A percentile compares a stretch with the other conserved stretches of the same genome.
Conservation (phyloP, 2,113 vertebrate genomes). For the Salminus brasiliensis region DNA sequence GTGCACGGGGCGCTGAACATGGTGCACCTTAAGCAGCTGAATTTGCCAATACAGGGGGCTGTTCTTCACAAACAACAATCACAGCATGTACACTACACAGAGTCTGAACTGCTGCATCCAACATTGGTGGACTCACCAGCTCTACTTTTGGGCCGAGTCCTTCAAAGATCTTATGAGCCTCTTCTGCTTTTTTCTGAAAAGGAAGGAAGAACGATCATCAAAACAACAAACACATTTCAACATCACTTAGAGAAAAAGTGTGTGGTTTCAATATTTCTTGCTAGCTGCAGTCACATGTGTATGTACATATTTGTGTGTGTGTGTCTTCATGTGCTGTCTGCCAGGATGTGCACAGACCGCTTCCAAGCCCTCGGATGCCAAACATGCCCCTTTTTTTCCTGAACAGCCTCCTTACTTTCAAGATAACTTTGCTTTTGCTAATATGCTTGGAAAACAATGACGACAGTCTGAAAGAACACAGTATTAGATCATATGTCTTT, state of each 20-base stretch:
- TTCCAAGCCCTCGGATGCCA: not conserved
- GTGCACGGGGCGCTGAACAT: no score
- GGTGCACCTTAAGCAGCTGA: no score
- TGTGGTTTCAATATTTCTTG: not conserved
- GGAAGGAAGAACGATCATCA: constrained; percentile 18
- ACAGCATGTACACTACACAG: not conserved
- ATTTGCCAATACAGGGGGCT: no score
- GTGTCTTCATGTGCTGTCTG: not conserved
- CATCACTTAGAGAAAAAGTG: not conserved
- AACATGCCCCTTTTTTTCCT: not conserved
- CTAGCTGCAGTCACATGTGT: not conserved
- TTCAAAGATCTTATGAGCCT: constrained; percentile 98
- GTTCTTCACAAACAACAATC: not conserved
- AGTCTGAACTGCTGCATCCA: not conserved
- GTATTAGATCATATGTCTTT: no score
- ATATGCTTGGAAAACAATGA: not conserved
- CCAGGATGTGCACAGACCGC: not conserved
- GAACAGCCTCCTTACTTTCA: not conserved
- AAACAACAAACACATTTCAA: not conserved
- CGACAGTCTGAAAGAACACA: not conserved
- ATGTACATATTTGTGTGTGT: not conserved
- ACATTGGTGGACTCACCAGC: constrained; percentile 80
- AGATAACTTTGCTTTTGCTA: not conserved
- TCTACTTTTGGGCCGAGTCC: constrained; percentile 97
- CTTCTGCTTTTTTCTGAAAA: constrained; percentile 97